Conservation (phyloP, 2,113 vertebrate species). For the Galeopterus variegatus region DNA sequence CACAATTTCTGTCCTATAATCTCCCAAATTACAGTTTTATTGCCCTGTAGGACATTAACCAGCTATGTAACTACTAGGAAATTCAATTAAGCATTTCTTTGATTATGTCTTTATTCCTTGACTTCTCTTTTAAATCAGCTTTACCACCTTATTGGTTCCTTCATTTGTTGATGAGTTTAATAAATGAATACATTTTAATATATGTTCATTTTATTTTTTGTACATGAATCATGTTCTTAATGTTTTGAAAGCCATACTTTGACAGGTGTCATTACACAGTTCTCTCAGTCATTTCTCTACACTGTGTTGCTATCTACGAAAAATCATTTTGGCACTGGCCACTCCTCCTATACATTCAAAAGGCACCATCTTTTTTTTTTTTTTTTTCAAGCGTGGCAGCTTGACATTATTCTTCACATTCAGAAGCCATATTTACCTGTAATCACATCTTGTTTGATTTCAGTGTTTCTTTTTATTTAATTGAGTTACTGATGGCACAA, state of each 20-base stretch:
- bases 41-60: not conserved
- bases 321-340: not conserved
- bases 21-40: slow-evolving; percentile 18
- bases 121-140: slow-evolving; percentile 20
- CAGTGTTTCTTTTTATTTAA: not conserved
- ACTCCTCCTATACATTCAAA: not conserved
- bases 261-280: not conserved
- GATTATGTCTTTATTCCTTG: not conserved
- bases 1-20: not conserved
- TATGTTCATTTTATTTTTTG: not conserved
- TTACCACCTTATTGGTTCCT: not conserved
- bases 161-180: not conserved
- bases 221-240: not conserved
- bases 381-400: not conserved
- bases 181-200: not conserved
- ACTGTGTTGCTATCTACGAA: not conserved
- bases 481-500: not conserved
- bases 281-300: not conserved
- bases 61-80: not conserved
- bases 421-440: not conserved
- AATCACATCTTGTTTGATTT: not conserved
- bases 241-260: not conserved
- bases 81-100: not conserved
- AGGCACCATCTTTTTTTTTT: not conserved
- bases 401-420: not conserved